phyloP scores from a whole-genome alignment of 2,113 vertebrate genomes.

The Perca fluviatilis region DNA sequence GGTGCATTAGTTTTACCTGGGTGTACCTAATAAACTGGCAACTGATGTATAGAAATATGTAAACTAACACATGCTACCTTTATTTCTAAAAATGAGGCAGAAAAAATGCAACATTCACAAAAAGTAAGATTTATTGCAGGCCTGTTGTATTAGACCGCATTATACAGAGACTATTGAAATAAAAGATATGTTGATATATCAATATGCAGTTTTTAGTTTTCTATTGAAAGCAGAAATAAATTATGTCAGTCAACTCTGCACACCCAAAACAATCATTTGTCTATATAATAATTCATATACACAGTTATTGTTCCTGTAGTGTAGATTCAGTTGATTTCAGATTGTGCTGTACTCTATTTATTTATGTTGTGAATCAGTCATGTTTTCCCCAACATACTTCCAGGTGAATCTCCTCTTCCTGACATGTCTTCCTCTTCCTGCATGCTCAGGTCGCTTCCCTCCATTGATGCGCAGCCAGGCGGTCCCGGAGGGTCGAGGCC shows the following conservation, averaged over 20 bases:
- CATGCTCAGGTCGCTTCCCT: slow-evolving; percentile 85
- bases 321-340: too few species aligned
- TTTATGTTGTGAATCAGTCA: not conserved
- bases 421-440: not conserved
- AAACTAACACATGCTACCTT: too few species aligned
- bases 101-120: not conserved
- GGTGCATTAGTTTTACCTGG: too few species aligned
- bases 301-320: too few species aligned
- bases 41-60: too few species aligned
- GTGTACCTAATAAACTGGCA: too few species aligned
- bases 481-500: slow-evolving; percentile 72
- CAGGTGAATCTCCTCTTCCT: not conserved
- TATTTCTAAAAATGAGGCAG: not conserved
- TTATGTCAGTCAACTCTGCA: not conserved
- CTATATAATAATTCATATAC: too few species aligned
- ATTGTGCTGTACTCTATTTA: not conserved
- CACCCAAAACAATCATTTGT: not conserved
- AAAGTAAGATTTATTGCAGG: not conserved
- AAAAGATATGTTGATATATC: not conserved
- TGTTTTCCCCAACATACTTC: not conserved
- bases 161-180: not conserved
- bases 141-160: not conserved
- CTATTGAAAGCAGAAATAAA: not conserved
- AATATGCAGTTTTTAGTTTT: not conserved
- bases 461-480: slow-evolving; percentile 85